These are phyloP conservation scores for Boleophthalmus pectinirostris DNA, from an alignment of 2,113 vertebrate species.

Conservation along the genomic window DNA sequence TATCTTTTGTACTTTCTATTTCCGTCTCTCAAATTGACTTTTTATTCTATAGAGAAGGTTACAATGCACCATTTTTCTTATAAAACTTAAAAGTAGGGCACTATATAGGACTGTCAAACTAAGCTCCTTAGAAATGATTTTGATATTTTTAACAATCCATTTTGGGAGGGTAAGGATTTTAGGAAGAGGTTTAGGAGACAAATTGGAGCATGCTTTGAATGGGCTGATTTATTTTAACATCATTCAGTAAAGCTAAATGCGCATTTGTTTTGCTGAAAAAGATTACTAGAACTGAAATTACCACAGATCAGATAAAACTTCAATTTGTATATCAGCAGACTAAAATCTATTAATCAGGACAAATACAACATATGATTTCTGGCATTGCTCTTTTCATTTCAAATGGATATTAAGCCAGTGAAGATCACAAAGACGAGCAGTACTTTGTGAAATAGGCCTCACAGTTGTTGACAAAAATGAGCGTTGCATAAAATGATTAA, in stretches of 20 bases:
- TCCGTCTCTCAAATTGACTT: not conserved
- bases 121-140: not conserved
- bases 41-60: not conserved
- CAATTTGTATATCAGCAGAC: not conserved
- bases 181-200: not conserved
- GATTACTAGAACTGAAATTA: not conserved
- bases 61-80: not conserved
- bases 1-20: not conserved
- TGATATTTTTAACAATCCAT: not conserved
- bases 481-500: slow-evolving; percentile 58
- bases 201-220: slow-evolving; percentile 1
- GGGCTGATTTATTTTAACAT: not conserved
- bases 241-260: not conserved
- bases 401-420: not conserved
- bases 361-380: not conserved
- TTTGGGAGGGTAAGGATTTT: not conserved
- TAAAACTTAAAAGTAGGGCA: not conserved
- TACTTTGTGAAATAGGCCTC: not conserved
- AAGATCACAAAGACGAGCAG: not conserved
- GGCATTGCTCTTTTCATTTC: not conserved
- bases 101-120: not conserved
- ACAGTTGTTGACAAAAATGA: not conserved
- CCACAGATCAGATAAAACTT: not conserved
- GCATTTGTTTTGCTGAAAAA: not conserved
- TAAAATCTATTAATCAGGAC: not conserved